These are phyloP conservation scores for Pseudachorutes palmiensis DNA, from an alignment of 1,140 invertebrate species.

Conservation along the genomic window DNA sequence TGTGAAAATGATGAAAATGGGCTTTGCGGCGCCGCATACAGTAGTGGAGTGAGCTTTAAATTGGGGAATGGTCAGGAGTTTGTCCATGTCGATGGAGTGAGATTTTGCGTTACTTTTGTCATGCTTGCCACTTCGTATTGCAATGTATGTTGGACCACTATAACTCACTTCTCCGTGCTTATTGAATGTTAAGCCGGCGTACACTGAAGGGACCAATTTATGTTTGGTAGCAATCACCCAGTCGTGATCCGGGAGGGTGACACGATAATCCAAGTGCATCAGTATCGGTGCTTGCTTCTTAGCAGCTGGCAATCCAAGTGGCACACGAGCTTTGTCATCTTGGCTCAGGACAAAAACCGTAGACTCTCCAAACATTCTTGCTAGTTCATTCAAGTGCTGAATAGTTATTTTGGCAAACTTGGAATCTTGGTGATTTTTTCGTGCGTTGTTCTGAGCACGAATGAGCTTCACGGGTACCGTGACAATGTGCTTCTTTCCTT, in stretches of 20 bases:
- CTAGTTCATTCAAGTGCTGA: conserved; percentile 34
- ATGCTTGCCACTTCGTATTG: conserved; percentile 42
- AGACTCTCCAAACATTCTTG: conserved; percentile 36
- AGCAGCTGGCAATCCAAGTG: conserved; percentile 44
- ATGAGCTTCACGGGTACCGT: conserved; percentile 40
- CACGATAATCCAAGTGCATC: conserved; percentile 44
- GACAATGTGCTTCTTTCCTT: conserved; percentile 39
- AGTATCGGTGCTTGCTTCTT: conserved; percentile 43
- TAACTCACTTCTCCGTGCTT: conserved; percentile 40
- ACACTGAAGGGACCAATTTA: conserved; percentile 41
- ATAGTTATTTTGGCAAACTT: conserved; percentile 38
- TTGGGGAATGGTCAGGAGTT: too few relatives aligned
- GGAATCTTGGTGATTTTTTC: conserved; percentile 37
- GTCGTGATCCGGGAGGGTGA: conserved; percentile 45
- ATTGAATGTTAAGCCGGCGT: conserved; percentile 40
- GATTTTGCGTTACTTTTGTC: conserved; percentile 39
- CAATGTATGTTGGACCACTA: conserved; percentile 44
- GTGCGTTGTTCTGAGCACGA: conserved; percentile 33
- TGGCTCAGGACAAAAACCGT: conserved; percentile 39
- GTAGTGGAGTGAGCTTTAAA: too few relatives aligned
- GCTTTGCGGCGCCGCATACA: conserved; percentile 40
- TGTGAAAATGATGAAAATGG: conserved; percentile 42
- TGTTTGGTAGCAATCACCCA: conserved; percentile 42
- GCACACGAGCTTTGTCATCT: conserved; percentile 45
- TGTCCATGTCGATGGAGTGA: conserved; percentile 42